phyloP scores from a whole-genome alignment of 1,140 invertebrate species.

The Camponotus vicinus region DNA sequence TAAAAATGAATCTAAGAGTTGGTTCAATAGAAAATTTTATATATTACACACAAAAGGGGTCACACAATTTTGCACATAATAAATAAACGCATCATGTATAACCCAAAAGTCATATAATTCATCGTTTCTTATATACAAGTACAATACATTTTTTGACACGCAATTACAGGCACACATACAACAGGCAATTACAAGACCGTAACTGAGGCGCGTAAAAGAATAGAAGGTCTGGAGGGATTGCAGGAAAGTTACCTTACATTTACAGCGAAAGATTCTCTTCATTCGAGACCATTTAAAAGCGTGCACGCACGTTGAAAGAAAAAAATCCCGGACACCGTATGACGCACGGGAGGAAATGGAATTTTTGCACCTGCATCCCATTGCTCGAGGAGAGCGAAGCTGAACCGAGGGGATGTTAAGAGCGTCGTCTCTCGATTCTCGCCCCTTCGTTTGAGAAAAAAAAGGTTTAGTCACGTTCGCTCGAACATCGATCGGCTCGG shows the following conservation, averaged over 20 bases:
- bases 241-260: conserved; percentile 57
- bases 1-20: background rate
- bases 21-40: background rate
- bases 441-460: conserved; percentile 62
- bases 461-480: conserved; percentile 82
- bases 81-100: background rate
- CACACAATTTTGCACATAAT: background rate
- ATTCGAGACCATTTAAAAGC: conserved; percentile 72
- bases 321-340: conserved; percentile 75
- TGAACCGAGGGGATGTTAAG: conserved; percentile 69
- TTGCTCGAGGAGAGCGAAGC: conserved; percentile 1
- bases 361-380: conserved; percentile 80
- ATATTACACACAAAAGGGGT: background rate
- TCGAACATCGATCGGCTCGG: conserved; percentile 80
- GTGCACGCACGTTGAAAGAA: conserved; percentile 71
- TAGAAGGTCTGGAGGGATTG: background rate
- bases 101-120: background rate
- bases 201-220: conserved; percentile 4
- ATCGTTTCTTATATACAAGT: background rate
- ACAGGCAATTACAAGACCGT: too few species aligned
- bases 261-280: conserved; percentile 8
- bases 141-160: background rate
- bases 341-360: conserved; percentile 80
- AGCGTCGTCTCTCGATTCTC: conserved; percentile 77
- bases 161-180: background rate